Evolutionary conservation across 2,113 vertebrate genomes (phyloP), one percentile per base, ranked within the genome.

Genomic region (Nanorana parkeri): DNA sequence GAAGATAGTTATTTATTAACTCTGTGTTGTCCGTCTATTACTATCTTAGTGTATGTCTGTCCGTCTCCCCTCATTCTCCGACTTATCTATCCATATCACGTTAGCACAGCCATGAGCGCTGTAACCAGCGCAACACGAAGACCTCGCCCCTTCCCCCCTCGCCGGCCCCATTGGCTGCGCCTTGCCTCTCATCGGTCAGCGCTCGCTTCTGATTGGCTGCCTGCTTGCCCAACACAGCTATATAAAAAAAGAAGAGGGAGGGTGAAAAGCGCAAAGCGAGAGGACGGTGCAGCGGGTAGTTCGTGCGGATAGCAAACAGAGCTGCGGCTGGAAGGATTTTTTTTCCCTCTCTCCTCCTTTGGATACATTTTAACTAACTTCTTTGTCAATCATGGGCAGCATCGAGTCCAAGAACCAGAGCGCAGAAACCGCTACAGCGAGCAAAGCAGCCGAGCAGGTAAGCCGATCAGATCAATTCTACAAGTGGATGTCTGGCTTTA

Each of bases 401-500:
- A 23, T 74, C 20, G 80, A 75, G 61, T 74, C 69, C 41, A 82
- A 82, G 61, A 58, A 3, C 28, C 63, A 66, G 69, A 75, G 21
- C 51, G 47, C 61, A 2, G 69, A 82, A 7, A 74, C n/a, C 47
- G 51, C 26, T 4, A 17, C 15, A 1, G 24, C 6, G 1, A 82
- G 41, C 36, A 32, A 51, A 17, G 80, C 47, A 5, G 80, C 74
- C 4, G 68, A 81, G 36, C 80, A 82, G 80, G 80, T 82, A n/a
- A 58, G 5, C 41, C 8, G 8, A 15, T 1, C 3, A 11, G 13
- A 13, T 2, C 8, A 6, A 1, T 13, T 47, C 41, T 15, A 47
- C 41, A 47, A 47, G 41, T 47, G 41, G 41, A 47, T 36, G 41
- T 8, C 1, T 47, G 41, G 1, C 41, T 47, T 4, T 36, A 4